These are phyloP conservation scores for Glossosoma conforme DNA, from an alignment of 1,140 invertebrate genomes.

Conservation along the genomic window DNA sequence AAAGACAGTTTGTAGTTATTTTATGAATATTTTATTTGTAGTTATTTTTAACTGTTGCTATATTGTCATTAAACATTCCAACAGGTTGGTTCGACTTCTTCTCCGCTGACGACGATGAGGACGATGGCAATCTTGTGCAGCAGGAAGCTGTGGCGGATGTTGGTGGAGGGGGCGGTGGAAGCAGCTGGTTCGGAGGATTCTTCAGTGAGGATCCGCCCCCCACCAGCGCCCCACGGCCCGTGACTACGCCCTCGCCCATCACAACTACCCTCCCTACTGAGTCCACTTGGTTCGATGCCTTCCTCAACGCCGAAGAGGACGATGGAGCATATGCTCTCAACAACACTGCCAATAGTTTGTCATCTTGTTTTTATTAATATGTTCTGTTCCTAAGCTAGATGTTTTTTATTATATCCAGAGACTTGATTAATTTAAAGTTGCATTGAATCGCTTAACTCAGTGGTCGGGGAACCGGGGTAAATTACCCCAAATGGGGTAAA, in stretches of 20 bases:
- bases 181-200: conserved; percentile 23
- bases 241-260: conserved; percentile 33
- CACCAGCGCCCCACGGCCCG: conserved; percentile 22
- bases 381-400: too few relatives aligned
- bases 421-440: too few relatives aligned
- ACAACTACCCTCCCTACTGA: conserved; percentile 33
- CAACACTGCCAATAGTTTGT: neutral
- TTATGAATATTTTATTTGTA: neutral
- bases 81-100: conserved; percentile 13
- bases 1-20: too few relatives aligned
- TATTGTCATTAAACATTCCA: too few relatives aligned
- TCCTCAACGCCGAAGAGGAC: conserved; percentile 41
- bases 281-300: conserved; percentile 40
- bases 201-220: conserved; percentile 30
- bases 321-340: conserved; percentile 33
- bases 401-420: too few relatives aligned
- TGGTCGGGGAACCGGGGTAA: too few relatives aligned
- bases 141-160: too few relatives aligned
- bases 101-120: conserved; percentile 6
- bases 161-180: too few relatives aligned
- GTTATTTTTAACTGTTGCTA: too few relatives aligned
- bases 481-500: too few relatives aligned
- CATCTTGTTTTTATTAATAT: neutral
- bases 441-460: too few relatives aligned
- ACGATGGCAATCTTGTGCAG: neutral